Base-by-base conservation (phyloP, 1,140 invertebrate genomes). In the Macrosteles quadrilineatus region DNA sequence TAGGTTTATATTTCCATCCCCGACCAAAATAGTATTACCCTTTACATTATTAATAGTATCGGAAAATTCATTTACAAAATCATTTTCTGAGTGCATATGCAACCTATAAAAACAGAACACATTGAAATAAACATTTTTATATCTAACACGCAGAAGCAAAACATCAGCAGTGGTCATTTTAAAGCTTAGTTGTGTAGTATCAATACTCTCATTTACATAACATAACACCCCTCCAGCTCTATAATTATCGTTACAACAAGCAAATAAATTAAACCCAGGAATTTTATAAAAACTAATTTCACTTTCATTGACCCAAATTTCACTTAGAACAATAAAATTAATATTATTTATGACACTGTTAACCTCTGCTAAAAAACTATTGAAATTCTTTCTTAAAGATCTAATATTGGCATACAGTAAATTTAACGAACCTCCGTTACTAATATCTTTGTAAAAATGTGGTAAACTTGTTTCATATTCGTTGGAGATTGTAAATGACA, bases 1-100 rank as follows among this genome's bases (percentile, higher is more conserved):
- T 21, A 62, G 25, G 25, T 62, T 23, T 23, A 62, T 62, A 62
- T 62, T 62, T 62, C 17, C 30, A 62, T 21, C 57, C 30, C 25
- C n/a, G n/a, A 62, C 25, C 2, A n/a, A 23, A 62, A 62, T 21
- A 3, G 57, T 11, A 62, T 62, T 62, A 17, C 9, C 9, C 17
- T 43, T 43, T 11, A 9, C 9, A 11, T 43, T 43, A 43, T 11
- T 17, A 11, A 43, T 43, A 11, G 17, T 43, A 11, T 43, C 9
- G 9, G 36, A 17, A 43, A 43, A 17, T 43, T 43, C 36, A 17
- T 43, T 43, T 11, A 17, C 17, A 43, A 43, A 43, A 11, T 43
- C 36, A 9, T 43, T 43, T 43, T 43, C 17, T 11, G 36, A 43
- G 17, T 11, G 17, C 36, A 11, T 17, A 43, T 43, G 36, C 9